Conservation (phyloP, 1,140 invertebrate genomes). For the Caerostris darwini region DNA sequence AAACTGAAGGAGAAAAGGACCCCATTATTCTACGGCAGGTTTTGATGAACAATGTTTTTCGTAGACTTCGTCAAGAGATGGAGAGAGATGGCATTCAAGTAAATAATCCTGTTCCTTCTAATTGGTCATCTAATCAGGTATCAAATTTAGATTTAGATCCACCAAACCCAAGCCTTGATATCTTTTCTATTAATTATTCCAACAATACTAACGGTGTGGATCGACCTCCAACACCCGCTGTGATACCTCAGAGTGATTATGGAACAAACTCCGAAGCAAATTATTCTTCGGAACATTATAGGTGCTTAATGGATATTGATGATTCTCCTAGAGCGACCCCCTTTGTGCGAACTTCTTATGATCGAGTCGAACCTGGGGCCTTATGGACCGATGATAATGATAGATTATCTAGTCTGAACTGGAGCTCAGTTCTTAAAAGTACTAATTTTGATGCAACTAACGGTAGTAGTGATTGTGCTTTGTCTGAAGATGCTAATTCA, state of each 20-base stretch:
- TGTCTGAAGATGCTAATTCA: conserved; percentile 51
- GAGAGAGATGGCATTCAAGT: conserved; percentile 87
- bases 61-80: conserved; percentile 94
- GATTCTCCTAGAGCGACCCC: conserved; percentile 79
- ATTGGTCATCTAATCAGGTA: conserved; percentile 8
- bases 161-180: neutral
- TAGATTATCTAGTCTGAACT: conserved; percentile 87
- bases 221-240: conserved; percentile 41
- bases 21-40: conserved; percentile 95
- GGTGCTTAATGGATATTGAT: conserved; percentile 78
- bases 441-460: conserved; percentile 90
- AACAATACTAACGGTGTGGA: conserved; percentile 11
- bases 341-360: conserved; percentile 78
- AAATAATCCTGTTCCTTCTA: neutral
- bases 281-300: conserved; percentile 75
- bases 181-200: neutral
- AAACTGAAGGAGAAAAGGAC: conserved; percentile 93
- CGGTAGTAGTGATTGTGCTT: conserved; percentile 61
- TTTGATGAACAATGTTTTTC: conserved; percentile 95
- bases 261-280: neutral
- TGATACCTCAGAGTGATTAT: conserved; percentile 55
- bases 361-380: conserved; percentile 78
- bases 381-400: conserved; percentile 86
- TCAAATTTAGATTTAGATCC: conserved; percentile 31
- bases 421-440: conserved; percentile 93